Evolutionary conservation across 2,888 invertebrate species (phyloP).

Genomic region (Cabera pusaria): DNA sequence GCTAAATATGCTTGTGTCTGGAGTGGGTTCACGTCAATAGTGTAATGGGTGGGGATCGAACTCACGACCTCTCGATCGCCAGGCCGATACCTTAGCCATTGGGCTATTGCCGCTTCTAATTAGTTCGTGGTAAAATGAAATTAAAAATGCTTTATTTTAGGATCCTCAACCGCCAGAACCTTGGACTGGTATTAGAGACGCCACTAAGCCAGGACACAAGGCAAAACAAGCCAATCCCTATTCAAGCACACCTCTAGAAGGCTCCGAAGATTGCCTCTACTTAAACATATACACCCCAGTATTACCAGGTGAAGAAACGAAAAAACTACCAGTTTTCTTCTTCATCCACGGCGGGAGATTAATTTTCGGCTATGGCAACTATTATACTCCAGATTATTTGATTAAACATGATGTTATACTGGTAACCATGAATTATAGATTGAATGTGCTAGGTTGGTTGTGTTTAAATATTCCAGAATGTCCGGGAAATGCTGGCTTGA

Average conservation of each 20-base stretch:
- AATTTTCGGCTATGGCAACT: constrained; percentile 78
- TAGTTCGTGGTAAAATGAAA: neutral
- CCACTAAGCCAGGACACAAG: constrained; percentile 66
- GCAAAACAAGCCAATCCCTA: constrained; percentile 74
- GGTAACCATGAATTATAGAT: constrained; percentile 67
- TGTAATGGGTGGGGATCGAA: no score
- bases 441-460: constrained; percentile 64
- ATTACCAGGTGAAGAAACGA: constrained; percentile 57
- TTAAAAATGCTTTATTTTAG: constrained; percentile 41
- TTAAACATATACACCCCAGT: constrained; percentile 86
- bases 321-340: constrained; percentile 76
- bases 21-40: no score
- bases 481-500: constrained; percentile 67
- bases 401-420: constrained; percentile 60
- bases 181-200: constrained; percentile 61
- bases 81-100: no score
- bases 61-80: no score
- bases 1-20: no score
- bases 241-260: constrained; percentile 58
- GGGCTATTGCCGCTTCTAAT: no score
- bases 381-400: constrained; percentile 66
- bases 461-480: constrained; percentile 62
- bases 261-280: constrained; percentile 87
- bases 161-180: constrained; percentile 54
- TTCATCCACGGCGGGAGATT: constrained; percentile 84